phyloP scores from a whole-genome alignment of 2,113 vertebrate species.

The Ceyx margarethae region DNA sequence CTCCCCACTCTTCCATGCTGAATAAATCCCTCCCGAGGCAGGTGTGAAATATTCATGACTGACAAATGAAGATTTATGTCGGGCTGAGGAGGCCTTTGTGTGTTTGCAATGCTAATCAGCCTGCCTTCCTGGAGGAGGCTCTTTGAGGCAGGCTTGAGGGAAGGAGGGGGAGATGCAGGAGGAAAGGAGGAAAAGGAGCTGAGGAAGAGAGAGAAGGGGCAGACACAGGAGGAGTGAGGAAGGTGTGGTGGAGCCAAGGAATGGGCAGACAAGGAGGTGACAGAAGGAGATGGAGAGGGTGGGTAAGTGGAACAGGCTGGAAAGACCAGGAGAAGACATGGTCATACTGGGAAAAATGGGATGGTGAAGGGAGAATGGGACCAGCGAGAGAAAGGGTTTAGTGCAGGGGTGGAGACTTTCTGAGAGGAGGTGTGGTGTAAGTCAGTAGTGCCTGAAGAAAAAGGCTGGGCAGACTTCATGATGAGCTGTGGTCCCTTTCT shows the following conservation, averaged over 20 bases:
- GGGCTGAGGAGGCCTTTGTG: constrained; percentile 22
- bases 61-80: constrained; percentile 54
- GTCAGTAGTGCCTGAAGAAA: background rate
- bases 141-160: background rate
- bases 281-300: background rate
- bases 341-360: background rate
- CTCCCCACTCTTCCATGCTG: constrained; percentile 1
- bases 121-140: constrained; percentile 20
- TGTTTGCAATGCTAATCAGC: constrained; percentile 54
- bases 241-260: background rate
- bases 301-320: background rate
- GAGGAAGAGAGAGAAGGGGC: background rate
- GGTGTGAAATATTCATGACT: constrained; percentile 60
- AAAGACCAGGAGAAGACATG: background rate
- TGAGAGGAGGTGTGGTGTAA: background rate
- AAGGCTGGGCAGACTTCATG: background rate
- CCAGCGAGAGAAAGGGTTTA: background rate
- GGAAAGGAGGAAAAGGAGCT: background rate
- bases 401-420: background rate
- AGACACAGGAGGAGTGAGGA: background rate
- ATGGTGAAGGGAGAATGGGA: background rate
- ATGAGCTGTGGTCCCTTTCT: background rate
- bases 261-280: background rate
- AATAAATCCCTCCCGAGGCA: constrained; percentile 49
- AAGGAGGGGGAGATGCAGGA: background rate